These are phyloP conservation scores for Zaprionus gabonicus DNA, from an alignment of 1,140 invertebrate genomes.

Conservation along the genomic window DNA sequence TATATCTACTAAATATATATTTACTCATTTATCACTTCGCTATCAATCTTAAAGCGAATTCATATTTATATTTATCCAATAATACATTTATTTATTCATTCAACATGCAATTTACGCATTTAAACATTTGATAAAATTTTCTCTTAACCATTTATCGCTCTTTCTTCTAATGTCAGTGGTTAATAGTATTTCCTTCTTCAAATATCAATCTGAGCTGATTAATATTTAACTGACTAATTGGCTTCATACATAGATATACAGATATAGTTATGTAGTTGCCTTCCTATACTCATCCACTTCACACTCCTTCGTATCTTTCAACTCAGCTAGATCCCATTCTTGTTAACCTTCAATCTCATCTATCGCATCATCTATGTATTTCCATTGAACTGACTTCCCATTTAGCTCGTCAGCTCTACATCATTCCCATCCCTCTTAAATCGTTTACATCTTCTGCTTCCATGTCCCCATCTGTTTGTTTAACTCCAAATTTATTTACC, in stretches of 20 bases:
- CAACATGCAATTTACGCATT: neutral
- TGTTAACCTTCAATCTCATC: neutral
- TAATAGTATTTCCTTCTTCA: no score
- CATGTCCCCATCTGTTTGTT: neutral
- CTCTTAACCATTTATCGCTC: neutral
- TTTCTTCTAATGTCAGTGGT: no score
- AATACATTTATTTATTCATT: neutral
- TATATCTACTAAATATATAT: no score
- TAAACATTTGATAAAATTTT: neutral
- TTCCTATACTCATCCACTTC: neutral
- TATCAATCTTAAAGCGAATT: neutral
- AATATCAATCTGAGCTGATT: no score
- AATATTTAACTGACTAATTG: no score
- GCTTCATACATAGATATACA: no score
- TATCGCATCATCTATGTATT: neutral
- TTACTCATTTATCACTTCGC: neutral
- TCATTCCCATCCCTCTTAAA: neutral
- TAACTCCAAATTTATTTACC: slow-evolving; percentile 2
- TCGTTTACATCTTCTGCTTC: neutral
- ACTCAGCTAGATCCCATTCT: no score
- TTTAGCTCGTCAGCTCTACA: no score
- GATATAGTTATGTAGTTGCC: no score
- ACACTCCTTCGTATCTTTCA: no score
- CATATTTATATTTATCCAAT: neutral
- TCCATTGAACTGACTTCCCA: neutral